phyloP scores from a whole-genome alignment of 2,888 invertebrate genomes.

The Dermolepida albohirtum region DNA sequence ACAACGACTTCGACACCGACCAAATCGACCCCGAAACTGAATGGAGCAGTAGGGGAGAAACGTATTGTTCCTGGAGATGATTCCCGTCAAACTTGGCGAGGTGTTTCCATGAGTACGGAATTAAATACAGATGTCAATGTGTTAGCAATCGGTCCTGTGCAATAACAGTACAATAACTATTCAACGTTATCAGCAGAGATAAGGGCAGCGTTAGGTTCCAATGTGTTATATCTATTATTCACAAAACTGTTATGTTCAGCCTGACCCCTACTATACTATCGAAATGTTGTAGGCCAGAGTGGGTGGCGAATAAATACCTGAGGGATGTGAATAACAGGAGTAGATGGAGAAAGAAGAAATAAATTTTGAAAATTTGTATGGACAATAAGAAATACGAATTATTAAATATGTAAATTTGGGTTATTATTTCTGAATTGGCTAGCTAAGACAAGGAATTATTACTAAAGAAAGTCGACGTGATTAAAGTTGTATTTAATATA shows the following conservation, averaged over 20 bases:
- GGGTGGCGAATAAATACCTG: not conserved
- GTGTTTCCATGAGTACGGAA: constrained; percentile 45
- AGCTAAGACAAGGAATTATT: too few species aligned
- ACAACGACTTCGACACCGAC: too few species aligned
- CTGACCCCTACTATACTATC: not conserved
- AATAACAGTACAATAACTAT: constrained; percentile 63
- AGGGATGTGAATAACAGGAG: not conserved
- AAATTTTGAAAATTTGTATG: too few species aligned
- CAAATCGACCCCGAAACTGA: too few species aligned
- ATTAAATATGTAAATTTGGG: too few species aligned
- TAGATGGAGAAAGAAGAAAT: too few species aligned
- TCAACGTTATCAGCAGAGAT: constrained; percentile 59
- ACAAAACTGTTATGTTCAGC: constrained; percentile 16
- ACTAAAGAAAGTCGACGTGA: too few species aligned
- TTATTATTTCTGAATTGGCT: too few species aligned
- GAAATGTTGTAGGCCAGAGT: not conserved
- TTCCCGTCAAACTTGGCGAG: constrained; percentile 1
- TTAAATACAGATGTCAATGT: constrained; percentile 58
- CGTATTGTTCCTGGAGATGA: constrained; percentile 10
- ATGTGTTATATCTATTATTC: constrained; percentile 19
- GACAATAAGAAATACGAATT: too few species aligned
- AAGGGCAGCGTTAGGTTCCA: constrained; percentile 46
- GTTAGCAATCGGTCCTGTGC: constrained; percentile 45
- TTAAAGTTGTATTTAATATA: too few species aligned
- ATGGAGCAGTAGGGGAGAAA: constrained; percentile 2